phyloP scores from a whole-genome alignment of 53 echinoderm and acorn worm species.

The Temnopleurus reevesii region DNA sequence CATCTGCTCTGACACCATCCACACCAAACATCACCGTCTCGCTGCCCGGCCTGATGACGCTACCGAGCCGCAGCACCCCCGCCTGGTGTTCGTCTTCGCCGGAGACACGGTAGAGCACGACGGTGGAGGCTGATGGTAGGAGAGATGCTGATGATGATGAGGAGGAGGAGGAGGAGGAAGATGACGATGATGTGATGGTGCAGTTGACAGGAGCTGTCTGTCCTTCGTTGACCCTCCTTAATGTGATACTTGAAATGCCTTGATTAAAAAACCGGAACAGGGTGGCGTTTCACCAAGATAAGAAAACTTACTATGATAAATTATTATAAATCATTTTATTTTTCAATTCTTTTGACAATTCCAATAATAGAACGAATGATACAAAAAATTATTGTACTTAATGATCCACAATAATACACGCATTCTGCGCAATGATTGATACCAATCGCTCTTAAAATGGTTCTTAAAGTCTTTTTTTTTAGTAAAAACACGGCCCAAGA shows the following conservation, averaged over 20 bases:
- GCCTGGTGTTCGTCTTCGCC: not conserved
- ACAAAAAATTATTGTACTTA: too few species aligned
- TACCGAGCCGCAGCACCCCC: constrained; percentile 13
- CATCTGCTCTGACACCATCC: not conserved
- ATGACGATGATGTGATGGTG: not conserved
- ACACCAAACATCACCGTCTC: constrained; percentile 36
- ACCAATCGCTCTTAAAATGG: too few species aligned
- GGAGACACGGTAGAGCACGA: constrained; percentile 17
- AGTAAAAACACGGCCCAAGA: too few species aligned
- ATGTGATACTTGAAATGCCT: constrained; percentile 19
- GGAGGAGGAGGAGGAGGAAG: not conserved
- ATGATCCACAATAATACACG: too few species aligned
- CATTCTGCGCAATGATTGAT: too few species aligned
- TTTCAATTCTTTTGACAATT: too few species aligned
- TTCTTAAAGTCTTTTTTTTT: too few species aligned
- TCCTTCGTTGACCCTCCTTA: not conserved
- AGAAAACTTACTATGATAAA: too few species aligned
- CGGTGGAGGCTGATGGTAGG: constrained; percentile 12
- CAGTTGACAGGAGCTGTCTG: constrained; percentile 38
- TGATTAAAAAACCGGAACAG: not conserved
- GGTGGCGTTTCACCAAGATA: too few species aligned
- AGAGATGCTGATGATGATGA: not conserved
- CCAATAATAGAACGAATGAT: too few species aligned
- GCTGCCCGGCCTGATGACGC: not conserved
- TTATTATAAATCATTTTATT: too few species aligned